These are phyloP conservation scores for Elanus axillaris DNA, from an alignment of 2,113 vertebrate species.

Conservation along the genomic window DNA sequence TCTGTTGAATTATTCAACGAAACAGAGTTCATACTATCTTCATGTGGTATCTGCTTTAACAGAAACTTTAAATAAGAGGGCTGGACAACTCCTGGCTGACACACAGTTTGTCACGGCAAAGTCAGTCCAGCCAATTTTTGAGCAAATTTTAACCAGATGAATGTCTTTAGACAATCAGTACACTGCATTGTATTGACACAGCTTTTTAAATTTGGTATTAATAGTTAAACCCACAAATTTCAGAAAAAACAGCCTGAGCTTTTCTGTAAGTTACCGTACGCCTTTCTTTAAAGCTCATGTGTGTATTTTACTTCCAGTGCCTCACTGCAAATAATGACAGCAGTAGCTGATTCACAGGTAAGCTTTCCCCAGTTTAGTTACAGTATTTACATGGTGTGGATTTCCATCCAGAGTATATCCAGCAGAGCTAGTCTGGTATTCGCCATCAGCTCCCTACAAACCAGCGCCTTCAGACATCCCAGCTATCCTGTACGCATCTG, in stretches of 20 bases:
- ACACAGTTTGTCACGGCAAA: background rate
- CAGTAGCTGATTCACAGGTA: background rate
- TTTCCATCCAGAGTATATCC: background rate
- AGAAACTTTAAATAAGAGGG: background rate
- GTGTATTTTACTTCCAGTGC: background rate
- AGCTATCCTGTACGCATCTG: background rate
- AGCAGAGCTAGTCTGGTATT: background rate
- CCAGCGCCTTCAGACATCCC: background rate
- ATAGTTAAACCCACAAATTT: background rate
- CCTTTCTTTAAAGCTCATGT: background rate
- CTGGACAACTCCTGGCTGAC: background rate
- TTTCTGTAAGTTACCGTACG: fast-evolving
- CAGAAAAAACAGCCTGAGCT: background rate
- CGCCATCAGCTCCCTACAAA: background rate
- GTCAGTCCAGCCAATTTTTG: background rate
- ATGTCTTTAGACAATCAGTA: background rate
- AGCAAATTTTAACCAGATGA: background rate
- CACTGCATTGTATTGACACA: background rate
- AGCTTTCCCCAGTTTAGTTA: background rate
- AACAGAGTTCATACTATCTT: background rate
- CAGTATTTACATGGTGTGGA: background rate
- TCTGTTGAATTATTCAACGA: background rate
- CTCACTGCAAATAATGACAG: background rate
- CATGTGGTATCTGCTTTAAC: background rate
- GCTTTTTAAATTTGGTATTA: background rate